These are phyloP conservation scores for Operophtera brumata DNA, from an alignment of 2,888 invertebrate genomes.

Conservation along the genomic window DNA sequence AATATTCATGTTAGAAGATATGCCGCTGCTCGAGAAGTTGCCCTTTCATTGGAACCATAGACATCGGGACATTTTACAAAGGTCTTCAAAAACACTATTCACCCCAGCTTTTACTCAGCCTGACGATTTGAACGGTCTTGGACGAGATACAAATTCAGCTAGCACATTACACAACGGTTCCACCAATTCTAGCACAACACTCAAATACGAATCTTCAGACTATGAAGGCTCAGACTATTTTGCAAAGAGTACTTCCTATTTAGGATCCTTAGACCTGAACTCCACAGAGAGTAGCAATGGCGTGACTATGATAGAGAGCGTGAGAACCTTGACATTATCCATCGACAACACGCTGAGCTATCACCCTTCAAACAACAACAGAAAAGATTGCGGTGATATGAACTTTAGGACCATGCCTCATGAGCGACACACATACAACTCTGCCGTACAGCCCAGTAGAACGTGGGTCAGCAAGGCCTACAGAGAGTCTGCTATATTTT, in stretches of 20 bases:
- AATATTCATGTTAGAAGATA: constrained; percentile 25
- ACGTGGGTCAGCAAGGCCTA: constrained; percentile 13
- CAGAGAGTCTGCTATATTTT: constrained; percentile 4
- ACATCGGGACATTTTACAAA: constrained; percentile 28
- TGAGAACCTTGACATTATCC: constrained; percentile 19
- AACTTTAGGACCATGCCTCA: constrained; percentile 10
- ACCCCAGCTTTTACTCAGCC: not conserved
- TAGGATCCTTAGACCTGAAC: constrained; percentile 12
- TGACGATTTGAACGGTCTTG: not conserved
- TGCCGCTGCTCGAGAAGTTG: constrained; percentile 16
- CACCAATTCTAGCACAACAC: constrained; percentile 16
- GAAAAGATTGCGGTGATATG: constrained; percentile 26
- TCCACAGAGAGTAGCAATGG: constrained; percentile 5
- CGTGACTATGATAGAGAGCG: constrained; percentile 14
- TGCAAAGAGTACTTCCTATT: constrained; percentile 7
- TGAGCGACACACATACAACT: not conserved
- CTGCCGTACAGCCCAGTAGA: constrained; percentile 10
- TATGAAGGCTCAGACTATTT: constrained; percentile 8
- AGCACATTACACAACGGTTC: constrained; percentile 5
- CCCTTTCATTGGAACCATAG: constrained; percentile 31
- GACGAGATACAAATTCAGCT: constrained; percentile 8
- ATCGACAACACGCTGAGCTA: constrained; percentile 19
- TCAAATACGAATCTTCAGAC: constrained; percentile 11
- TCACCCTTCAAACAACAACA: constrained; percentile 15
- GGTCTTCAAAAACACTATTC: constrained; percentile 10